These are phyloP conservation scores for Melospiza melodia DNA, from an alignment of 2,113 vertebrate genomes.

Conservation along the genomic window DNA sequence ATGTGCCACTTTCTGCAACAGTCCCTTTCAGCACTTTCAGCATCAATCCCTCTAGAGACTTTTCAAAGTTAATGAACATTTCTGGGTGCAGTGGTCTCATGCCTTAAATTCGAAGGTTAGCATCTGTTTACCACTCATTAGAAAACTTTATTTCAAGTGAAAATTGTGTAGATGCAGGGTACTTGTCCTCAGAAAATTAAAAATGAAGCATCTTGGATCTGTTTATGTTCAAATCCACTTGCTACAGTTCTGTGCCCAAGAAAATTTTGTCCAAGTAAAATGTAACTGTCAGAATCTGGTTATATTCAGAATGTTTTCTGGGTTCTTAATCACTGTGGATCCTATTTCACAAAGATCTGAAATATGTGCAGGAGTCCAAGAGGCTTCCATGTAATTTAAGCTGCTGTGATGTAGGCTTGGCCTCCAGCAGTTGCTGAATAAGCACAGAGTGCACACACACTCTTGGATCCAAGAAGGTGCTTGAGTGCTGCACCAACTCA, in stretches of 20 bases:
- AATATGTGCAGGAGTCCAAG: background rate
- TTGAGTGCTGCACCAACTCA: background rate
- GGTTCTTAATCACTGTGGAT: background rate
- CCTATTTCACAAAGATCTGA: background rate
- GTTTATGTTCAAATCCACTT: background rate
- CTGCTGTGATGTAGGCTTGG: background rate
- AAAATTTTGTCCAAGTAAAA: background rate
- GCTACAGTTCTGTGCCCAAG: background rate
- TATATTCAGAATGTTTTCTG: background rate
- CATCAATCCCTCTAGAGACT: background rate
- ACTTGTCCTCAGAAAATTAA: background rate
- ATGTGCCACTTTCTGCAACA: background rate
- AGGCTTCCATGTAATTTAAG: background rate
- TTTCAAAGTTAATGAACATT: background rate
- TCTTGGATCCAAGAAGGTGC: background rate
- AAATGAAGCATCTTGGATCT: background rate
- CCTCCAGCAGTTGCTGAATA: background rate
- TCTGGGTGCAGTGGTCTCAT: background rate
- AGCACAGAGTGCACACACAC: background rate
- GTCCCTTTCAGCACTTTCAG: background rate
- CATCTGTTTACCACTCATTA: background rate
- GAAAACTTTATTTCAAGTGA: background rate
- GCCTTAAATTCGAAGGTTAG: background rate
- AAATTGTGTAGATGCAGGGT: background rate
- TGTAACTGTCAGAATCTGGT: background rate